Base-by-base conservation (phyloP, 1,140 invertebrate species). In the Drosophila biarmipes region DNA sequence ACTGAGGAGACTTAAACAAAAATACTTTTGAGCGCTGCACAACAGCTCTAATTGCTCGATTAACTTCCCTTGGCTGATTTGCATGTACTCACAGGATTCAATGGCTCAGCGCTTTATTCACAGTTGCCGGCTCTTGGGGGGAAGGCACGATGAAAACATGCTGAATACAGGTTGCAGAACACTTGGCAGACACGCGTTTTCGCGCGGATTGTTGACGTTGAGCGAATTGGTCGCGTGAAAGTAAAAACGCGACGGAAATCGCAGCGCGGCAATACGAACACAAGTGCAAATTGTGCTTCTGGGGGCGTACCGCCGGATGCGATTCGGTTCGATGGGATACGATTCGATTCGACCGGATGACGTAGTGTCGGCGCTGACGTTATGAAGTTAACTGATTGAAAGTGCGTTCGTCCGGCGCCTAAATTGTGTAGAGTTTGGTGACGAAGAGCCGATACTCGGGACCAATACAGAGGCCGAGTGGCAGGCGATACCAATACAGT, bases 341-440 rank as follows among this genome's bases (percentile, higher is more conserved):
- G 31, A 72, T 43, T 29, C 57, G 40, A 45, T 85, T 62, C 59
- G 37, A 57, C 45, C 55, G 52, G 49, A 76, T 76, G 71, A 82
- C 84, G 82, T 87, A 87, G 82, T 87, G 82, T 89, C 75, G 79
- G 43, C 80, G 71, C 38, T 89, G 82, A 78, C 84, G 82, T 56
- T 82, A 59, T 76, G 89, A 87, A 80, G 71, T 89, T 87, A 87
- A 87, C 82, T 87, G 82, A 87, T 87, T 89, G 84, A 87, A 86
- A 87, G 82, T 87, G 82, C 79, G 78, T 86, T 85, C 84, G 66
- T 45, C 78, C 73, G 75, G 61, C 69, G 84, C 82, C 82, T 87
- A 87, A 87, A 82, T 72, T 89, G 64, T 89, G 79, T 89, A 87
- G 84, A 87, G 81, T 80, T 86, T 86, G 77, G 54, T 74, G 77